Evolutionary conservation across 2,797 vertebrate species (phyloP).

Genomic region (Microhierax caerulescens): DNA sequence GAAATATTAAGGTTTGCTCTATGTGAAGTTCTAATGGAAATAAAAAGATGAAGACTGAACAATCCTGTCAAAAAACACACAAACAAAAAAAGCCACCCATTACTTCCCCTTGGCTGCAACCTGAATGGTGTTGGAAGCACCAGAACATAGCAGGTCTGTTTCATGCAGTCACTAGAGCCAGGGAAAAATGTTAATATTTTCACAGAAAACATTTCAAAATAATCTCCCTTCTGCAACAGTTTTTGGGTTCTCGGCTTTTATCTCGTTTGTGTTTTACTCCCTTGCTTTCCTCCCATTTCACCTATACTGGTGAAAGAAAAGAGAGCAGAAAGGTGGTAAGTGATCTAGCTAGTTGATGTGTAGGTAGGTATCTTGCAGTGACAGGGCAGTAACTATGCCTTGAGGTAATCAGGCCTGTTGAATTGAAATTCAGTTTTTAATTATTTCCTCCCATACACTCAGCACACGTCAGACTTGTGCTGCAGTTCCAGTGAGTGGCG

Average conservation of each 20-base stretch:
- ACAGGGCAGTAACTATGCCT: background rate
- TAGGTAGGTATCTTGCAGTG: background rate
- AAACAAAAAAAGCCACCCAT: background rate
- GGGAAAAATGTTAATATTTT: slow-evolving; percentile 28
- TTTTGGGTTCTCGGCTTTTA: background rate
- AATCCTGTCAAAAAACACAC: background rate
- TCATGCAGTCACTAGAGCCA: background rate
- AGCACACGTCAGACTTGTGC: fast-evolving
- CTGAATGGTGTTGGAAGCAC: background rate
- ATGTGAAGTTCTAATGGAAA: background rate
- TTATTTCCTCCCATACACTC: background rate
- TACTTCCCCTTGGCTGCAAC: background rate
- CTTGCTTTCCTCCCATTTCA: background rate
- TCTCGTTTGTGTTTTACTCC: background rate
- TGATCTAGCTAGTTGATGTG: background rate
- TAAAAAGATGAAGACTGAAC: background rate
- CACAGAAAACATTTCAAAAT: slow-evolving; percentile 25
- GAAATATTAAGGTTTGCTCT: background rate
- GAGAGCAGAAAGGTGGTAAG: background rate
- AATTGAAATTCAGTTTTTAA: background rate
- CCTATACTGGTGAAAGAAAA: background rate
- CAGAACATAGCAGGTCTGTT: slow-evolving; percentile 19
- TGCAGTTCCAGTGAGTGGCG: background rate
- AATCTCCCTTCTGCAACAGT: background rate
- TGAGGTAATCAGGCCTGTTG: background rate